Base-by-base conservation (phyloP, 2,797 vertebrate species). In the Malurus leucopterus region DNA sequence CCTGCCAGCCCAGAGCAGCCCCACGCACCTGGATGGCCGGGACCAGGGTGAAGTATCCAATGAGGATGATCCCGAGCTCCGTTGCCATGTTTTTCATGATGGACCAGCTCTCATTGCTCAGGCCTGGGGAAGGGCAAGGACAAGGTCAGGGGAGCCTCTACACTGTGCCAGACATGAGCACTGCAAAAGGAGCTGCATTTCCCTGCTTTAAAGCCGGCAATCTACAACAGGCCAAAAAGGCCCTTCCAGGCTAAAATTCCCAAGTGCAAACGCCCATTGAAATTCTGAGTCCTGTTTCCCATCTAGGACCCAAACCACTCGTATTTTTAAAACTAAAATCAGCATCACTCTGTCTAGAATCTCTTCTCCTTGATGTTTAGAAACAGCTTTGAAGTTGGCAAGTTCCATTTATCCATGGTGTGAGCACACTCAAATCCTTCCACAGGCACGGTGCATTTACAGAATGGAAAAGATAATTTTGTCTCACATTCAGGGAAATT, bases 21-120 rank as follows among this genome's bases (percentile, higher is more conserved):
- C 47, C 1, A 0, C 94, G 92, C 93, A 99, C 99, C 99, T 99
- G 99, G 95, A 99, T 99, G 68, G 99, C 99, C 0, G 99, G 99
- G 41, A 99, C 99, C 4, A 99, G 97, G 40, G 99, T 99, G 94
- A 99, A 99, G 90, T 99, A 99, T 30, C 99, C 99, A 4, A 99
- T 99, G 70, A 99, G 97, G 91, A 99, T 98, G 95, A 99, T 99
- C 93, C 98, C 98, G 18, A 99, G 97, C 89, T 99, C 99, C 0
- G 99, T 99, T 3, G 98, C 99, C 99, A 99, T 98, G 95, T 99
- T 99, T 98, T 99, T 99, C 99, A 99, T 99, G 89, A 99, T 99
- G 38, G 98, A 99, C 99, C 99, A 99, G 97, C 99, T 99, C 96
- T 99, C 99, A 2, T 98, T 99, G 96, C 99, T 99, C 26, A 99